A percentile compares a stretch with the other conserved stretches of the same genome.
phyloP scores from a whole-genome alignment of 1,140 invertebrate species.

The Drosophila kepulauana region DNA sequence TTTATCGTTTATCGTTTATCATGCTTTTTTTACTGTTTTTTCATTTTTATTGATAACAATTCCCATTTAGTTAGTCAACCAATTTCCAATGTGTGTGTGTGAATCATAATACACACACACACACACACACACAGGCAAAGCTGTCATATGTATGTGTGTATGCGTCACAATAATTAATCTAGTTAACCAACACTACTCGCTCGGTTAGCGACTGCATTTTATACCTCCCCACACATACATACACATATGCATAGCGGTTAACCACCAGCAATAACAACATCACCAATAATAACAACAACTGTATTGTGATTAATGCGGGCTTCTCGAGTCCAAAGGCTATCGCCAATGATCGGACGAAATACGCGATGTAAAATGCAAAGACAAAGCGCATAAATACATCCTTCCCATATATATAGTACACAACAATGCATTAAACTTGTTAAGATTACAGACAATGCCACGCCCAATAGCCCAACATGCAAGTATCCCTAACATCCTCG shows the following conservation, averaged over 20 bases:
- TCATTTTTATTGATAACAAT: conserved; percentile 17
- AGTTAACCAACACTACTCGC: conserved; percentile 37
- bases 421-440: conserved; percentile 12
- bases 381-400: neutral
- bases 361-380: conserved; percentile 26
- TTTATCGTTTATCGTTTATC: conserved; percentile 14
- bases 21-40: neutral
- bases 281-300: conserved; percentile 18
- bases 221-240: neutral
- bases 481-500: conserved; percentile 43
- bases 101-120: conserved; percentile 35
- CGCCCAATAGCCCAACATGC: conserved; percentile 55
- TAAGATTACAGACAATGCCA: conserved; percentile 50
- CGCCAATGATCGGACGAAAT: conserved; percentile 26
- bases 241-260: conserved; percentile 26
- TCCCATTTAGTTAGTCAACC: conserved; percentile 15
- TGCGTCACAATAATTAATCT: conserved; percentile 60
- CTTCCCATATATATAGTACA: conserved; percentile 6
- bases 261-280: conserved; percentile 28
- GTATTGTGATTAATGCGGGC: conserved; percentile 15
- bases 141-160: conserved; percentile 23
- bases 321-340: conserved; percentile 58
- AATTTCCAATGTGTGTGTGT: conserved; percentile 17
- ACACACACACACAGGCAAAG: neutral
- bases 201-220: conserved; percentile 20